Conservation (phyloP, 2,888 invertebrate species). For the Salpingus planirostris region DNA sequence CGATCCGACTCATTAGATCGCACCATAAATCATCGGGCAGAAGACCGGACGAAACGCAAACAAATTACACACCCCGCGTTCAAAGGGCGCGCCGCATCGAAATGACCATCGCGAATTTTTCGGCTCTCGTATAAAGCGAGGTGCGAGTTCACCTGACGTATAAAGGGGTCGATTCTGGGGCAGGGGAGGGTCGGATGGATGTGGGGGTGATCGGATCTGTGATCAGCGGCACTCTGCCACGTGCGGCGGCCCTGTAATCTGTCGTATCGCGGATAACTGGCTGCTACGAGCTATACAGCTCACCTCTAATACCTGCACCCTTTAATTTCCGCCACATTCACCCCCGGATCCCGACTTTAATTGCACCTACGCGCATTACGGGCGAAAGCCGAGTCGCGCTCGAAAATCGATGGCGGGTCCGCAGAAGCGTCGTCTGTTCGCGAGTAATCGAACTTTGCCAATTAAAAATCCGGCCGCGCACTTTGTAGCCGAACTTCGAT, state of each 20-base stretch:
- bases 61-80: no score
- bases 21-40: no score
- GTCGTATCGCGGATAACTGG: conserved; percentile 30
- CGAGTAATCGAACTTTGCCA: conserved; percentile 11
- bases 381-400: conserved; percentile 29
- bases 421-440: conserved; percentile 21
- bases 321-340: conserved; percentile 33
- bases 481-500: no score
- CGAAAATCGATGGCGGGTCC: conserved; percentile 26
- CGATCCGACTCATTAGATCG: no score
- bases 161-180: no score
- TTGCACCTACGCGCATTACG: conserved; percentile 26
- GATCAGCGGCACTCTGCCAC: no score
- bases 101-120: no score
- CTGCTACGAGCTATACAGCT: conserved; percentile 30
- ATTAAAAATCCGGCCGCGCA: conserved; percentile 10
- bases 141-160: no score
- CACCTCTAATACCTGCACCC: conserved; percentile 32
- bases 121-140: no score
- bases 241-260: conserved; percentile 31
- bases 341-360: conserved; percentile 29
- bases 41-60: no score
- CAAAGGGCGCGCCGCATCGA: no score
- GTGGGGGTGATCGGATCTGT: conserved; percentile 7
- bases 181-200: no score